Evolutionary conservation across 2,113 vertebrate genomes (phyloP), one percentile per base, ranked within the genome.

Genomic region (Patagioenas fasciata): DNA sequence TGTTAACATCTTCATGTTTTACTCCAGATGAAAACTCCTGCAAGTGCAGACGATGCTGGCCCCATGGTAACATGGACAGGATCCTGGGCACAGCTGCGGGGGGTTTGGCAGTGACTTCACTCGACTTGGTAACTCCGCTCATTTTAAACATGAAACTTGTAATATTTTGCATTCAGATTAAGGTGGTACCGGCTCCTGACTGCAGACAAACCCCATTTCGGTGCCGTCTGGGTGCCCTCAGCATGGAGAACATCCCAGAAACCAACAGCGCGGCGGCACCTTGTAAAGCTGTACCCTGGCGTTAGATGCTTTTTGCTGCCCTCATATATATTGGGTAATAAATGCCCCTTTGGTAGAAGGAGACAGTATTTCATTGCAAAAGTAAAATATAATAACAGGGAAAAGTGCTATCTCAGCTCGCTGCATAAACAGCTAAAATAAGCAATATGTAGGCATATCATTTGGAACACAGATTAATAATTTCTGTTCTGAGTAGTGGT

Each of bases 391-490:
- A 91, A 95, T 75, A 92, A 60, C 0, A 3, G 88, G 88, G 74
- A 92, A 96, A 97, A 97, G 92, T 97, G 97, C 97, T 70, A 9
- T 83, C 92, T 98, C 98, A 98, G 97, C 97, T 97, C 2, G 28
- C 80, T 87, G 95, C 93, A 93, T 95, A 97, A 97, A 91, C 50
- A 85, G 97, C 97, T 97, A 94, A 91, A 97, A 96, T 53, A 96
- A 95, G 96, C 95, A 70, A 83, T 56, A 67, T 60, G 93, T 87
- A 87, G 93, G 77, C 96, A 83, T 92, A 97, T 98, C 96, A 93
- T 96, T 97, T 89, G 93, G 96, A 97, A 93, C 91, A 78, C 83
- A 96, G 97, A 98, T 97, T 96, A 97, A 98, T 98, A 97, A 98
- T 98, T 97, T 89, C 93, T 87, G 24, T 36, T 96, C 90, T 69